Evolutionary conservation across 37 sponge, comb jelly and placozoan species (phyloP), one percentile per base, ranked within the genome.

Genomic region (Hormiphora californensis): DNA sequence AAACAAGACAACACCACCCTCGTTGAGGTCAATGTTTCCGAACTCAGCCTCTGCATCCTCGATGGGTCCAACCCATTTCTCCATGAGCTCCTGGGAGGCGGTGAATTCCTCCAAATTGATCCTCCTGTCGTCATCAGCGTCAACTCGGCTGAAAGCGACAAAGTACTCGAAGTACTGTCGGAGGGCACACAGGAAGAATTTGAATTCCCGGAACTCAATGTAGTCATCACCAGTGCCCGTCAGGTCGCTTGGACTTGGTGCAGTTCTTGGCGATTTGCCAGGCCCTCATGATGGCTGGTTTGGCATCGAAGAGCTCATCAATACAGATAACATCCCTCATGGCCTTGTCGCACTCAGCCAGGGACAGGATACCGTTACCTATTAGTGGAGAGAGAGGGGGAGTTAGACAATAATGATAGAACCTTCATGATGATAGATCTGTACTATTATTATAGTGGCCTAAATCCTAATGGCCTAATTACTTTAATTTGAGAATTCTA

Each of bases 251-350:
- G 49, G 49, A 36, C 81, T 35, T n/a, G n/a, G n/a, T n/a, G 28
- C 59, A 27, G 43, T 32, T 36, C 39, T 73, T 73, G 81, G 81
- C 81, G 43, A 49, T 49, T 21, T 73, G 81, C 49, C 40, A 73
- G 4, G 81, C 81, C 39, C 81, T 39, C 81, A 73, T 73, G 36
- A 73, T 73, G 81, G 81, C 81, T 39, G 81, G 81, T 28, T 73
- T 73, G 81, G 81, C 81, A 40, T 73, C 81, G 81, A 73, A 73
- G 81, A 73, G 9, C 81, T 73, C 81, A 36, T 73, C 81, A 28
- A 73, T 73, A 40, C 49, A 44, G 25, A 73, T 44, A 25, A 73
- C 81, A 40, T 73, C 81, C 46, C 81, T 73, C 39, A 73, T 73
- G 5, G 49, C 81, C 49, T 73, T 73, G 81, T 73, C 81, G 25